Percentiles rank a stretch among this genome's conserved stretches.
phyloP scores from a whole-genome alignment of 2,797 vertebrate species.

The Ambastaia sidthimunki region DNA sequence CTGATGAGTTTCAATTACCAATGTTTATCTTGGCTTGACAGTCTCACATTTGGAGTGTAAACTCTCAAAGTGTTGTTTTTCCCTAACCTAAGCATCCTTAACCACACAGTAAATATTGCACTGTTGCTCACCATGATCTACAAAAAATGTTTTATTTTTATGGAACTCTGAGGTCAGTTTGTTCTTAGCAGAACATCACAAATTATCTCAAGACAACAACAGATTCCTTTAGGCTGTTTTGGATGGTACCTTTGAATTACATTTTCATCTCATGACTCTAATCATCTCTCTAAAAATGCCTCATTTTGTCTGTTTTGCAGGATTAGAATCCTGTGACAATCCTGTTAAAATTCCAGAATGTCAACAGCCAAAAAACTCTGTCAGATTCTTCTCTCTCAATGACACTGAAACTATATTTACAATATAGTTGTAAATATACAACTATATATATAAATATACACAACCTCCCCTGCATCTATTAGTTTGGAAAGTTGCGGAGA shows the following conservation, averaged over 20 bases:
- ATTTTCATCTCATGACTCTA: neutral
- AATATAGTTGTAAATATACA: neutral
- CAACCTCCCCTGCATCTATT: neutral
- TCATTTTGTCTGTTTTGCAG: neutral
- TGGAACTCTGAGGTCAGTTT: neutral
- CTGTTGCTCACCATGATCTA: neutral
- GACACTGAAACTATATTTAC: neutral
- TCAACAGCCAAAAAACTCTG: neutral
- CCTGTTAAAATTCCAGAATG: conserved; percentile 10
- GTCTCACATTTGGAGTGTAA: neutral
- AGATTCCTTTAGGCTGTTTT: neutral
- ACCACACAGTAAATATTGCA: neutral
- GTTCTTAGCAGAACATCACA: neutral
- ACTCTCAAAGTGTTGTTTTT: conserved; percentile 4
- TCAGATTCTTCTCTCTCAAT: neutral
- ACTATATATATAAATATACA: neutral
- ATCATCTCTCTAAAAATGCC: neutral
- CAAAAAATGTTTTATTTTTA: neutral
- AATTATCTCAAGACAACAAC: conserved; percentile 16
- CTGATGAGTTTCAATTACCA: neutral
- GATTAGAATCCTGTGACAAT: conserved; percentile 11
- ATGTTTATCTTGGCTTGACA: conserved; percentile 1
- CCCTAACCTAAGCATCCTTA: neutral
- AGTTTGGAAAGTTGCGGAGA: neutral
- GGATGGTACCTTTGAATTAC: neutral